These are phyloP conservation scores for Burhinus oedicnemus DNA, from an alignment of 2,113 vertebrate species.

Conservation along the genomic window DNA sequence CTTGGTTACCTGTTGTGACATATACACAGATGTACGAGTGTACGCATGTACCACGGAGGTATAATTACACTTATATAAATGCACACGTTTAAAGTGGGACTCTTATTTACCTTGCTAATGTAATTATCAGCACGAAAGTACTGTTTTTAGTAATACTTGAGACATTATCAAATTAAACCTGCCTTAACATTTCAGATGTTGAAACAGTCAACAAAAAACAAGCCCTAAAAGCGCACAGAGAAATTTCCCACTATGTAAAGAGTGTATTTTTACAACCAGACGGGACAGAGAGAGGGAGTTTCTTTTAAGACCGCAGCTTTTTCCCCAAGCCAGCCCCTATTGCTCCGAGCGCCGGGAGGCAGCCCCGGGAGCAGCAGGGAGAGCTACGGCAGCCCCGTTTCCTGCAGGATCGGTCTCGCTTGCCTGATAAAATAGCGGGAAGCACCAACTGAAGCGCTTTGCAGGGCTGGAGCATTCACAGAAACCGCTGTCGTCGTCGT, in stretches of 20 bases:
- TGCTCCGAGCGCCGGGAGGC: neutral
- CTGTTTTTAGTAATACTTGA: neutral
- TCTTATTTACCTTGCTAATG: neutral
- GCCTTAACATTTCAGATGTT: neutral
- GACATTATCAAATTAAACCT: neutral
- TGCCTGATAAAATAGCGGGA: neutral
- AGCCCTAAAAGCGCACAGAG: neutral
- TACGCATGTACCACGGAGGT: fast-evolving
- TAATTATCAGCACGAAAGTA: neutral
- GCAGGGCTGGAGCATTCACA: fast-evolving
- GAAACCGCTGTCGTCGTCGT: neutral
- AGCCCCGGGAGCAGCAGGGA: neutral
- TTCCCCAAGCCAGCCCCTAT: neutral
- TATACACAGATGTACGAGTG: neutral
- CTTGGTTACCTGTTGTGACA: neutral
- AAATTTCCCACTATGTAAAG: neutral
- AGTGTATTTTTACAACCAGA: neutral
- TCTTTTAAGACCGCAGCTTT: neutral
- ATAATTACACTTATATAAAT: neutral
- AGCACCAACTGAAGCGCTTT: neutral
- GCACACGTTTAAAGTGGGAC: neutral
- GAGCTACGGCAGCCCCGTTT: neutral
- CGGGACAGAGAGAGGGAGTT: neutral
- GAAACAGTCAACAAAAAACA: neutral
- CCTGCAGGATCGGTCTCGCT: fast-evolving